Evolutionary conservation across 2,113 vertebrate genomes (phyloP).

Genomic region (Tachycineta bicolor): DNA sequence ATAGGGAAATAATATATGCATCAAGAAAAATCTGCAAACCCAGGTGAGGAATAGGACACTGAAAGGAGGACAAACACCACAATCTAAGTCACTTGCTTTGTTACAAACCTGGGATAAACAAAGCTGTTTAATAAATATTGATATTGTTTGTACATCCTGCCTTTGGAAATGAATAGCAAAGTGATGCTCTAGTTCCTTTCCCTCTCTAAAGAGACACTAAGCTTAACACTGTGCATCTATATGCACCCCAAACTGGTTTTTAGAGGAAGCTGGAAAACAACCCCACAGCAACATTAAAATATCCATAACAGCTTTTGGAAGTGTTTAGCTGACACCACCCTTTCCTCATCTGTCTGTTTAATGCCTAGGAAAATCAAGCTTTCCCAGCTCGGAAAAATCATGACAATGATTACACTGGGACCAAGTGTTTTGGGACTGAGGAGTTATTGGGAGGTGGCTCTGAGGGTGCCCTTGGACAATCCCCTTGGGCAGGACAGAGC

Average conservation of each 20-base stretch:
- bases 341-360: not conserved
- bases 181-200: not conserved
- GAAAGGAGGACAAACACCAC: constrained; percentile 39
- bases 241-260: not conserved
- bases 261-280: not conserved
- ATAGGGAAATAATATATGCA: constrained; percentile 38
- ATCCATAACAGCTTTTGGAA: not conserved
- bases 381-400: not conserved
- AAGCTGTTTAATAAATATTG: constrained; percentile 58
- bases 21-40: not conserved
- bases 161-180: constrained; percentile 23
- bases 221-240: not conserved
- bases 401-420: not conserved
- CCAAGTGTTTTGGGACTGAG: not conserved
- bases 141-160: constrained; percentile 54
- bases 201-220: not conserved
- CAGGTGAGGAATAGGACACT: constrained; percentile 19
- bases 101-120: constrained; percentile 57
- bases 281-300: not conserved
- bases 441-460: not conserved
- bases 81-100: constrained; percentile 44
- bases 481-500: not conserved
- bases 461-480: not conserved
- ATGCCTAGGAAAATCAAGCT: not conserved
- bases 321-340: not conserved